Conservation (phyloP, 1,140 invertebrate genomes). For the Oppia nitens region DNA sequence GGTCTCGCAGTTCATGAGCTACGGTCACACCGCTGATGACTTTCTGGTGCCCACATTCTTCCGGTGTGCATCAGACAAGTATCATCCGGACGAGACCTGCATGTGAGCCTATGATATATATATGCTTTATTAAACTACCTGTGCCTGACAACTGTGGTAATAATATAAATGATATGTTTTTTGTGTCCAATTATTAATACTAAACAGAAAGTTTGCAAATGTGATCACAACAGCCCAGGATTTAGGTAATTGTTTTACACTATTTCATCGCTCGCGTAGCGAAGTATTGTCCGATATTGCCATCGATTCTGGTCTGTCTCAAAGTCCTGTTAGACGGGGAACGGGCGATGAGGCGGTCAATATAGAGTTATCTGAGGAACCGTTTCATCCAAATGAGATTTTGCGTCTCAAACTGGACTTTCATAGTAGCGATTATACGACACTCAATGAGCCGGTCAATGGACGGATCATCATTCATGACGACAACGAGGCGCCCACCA, state of each 20-base stretch:
- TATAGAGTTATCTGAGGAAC: constrained; percentile 8
- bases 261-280: constrained; percentile 4
- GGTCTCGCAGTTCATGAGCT: constrained; percentile 7
- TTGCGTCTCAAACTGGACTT: constrained; percentile 4
- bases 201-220: constrained; percentile 1
- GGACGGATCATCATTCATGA: constrained; percentile 13
- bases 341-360: constrained; percentile 5
- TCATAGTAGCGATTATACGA: constrained; percentile 7
- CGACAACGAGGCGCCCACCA: constrained; percentile 1
- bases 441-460: constrained; percentile 9
- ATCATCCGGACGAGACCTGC: constrained; percentile 5
- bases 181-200: constrained; percentile 5
- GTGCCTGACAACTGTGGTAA: not conserved
- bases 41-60: constrained; percentile 10
- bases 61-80: constrained; percentile 4
- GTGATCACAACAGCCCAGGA: constrained; percentile 12
- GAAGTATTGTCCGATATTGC: constrained; percentile 1
- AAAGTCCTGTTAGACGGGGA: constrained; percentile 2
- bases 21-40: constrained; percentile 2
- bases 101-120: not conserved
- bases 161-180: not conserved
- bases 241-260: constrained; percentile 13
- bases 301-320: constrained; percentile 3
- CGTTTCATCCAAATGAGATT: constrained; percentile 14
- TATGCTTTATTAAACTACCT: not conserved